A percentile compares a stretch with the other conserved stretches of the same genome.
Conservation (phyloP, 2,888 invertebrate genomes). For the Sesamia inferens region DNA sequence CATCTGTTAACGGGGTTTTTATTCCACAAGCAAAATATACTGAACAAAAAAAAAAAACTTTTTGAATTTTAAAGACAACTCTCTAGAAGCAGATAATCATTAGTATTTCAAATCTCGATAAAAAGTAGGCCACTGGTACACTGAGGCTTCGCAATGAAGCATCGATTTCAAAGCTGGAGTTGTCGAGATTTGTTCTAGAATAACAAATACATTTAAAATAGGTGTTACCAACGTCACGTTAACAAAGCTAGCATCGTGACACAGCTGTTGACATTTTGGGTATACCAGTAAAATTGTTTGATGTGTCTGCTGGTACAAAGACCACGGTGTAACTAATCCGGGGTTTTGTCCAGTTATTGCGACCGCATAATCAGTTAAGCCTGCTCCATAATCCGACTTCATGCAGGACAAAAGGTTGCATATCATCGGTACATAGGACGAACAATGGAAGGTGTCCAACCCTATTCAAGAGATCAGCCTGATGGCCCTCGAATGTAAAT, state of each 20-base stretch:
- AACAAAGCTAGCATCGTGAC: slow-evolving; percentile 1
- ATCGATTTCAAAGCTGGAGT: background rate
- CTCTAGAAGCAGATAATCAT: background rate
- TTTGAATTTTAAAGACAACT: background rate
- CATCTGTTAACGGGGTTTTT: slow-evolving; percentile 14
- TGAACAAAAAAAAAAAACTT: background rate
- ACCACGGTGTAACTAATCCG: slow-evolving; percentile 40
- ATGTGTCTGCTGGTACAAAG: slow-evolving; percentile 38
- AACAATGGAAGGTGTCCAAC: slow-evolving; percentile 55
- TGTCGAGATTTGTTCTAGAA: background rate
- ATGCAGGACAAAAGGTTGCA: slow-evolving; percentile 44
- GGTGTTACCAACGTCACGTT: slow-evolving; percentile 6
- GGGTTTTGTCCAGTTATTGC: slow-evolving; percentile 36
- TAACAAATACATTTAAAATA: background rate
- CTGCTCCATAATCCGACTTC: slow-evolving; percentile 35
- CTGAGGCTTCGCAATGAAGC: background rate
- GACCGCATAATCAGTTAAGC: slow-evolving; percentile 50
- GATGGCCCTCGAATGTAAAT: slow-evolving; percentile 61
- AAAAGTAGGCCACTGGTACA: background rate
- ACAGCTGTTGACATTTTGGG: slow-evolving; percentile 28
- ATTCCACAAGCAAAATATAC: background rate
- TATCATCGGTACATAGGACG: slow-evolving; percentile 24
- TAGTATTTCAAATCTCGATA: background rate
- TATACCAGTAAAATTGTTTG: slow-evolving; percentile 25
- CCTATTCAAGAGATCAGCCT: slow-evolving; percentile 61